Base-by-base conservation (phyloP, 2,113 vertebrate genomes). In the Procapra przewalskii region DNA sequence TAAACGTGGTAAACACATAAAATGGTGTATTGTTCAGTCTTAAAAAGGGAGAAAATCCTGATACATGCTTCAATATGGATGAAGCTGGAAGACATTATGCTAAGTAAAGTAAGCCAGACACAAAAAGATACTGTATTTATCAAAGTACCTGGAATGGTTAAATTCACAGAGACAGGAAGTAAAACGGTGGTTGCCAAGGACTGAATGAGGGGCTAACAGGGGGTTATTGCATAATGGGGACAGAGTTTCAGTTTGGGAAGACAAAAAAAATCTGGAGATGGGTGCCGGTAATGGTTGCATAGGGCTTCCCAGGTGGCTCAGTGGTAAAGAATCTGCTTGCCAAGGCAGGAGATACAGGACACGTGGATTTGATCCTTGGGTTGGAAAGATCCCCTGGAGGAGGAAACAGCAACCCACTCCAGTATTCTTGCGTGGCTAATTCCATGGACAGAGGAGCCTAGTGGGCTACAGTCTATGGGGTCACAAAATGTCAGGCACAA, bases 11-110 rank as follows among this genome's bases (percentile, higher is more conserved):
- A 3, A 7, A 10, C 3, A 15, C 7, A 27, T 29, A 15, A 9
- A 3, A 40, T 12, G 7, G 50, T 17, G 12, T 21, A 17, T 60
- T 23, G 29, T 50, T 50, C 43, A 79, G 82, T 36, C 57, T 88
- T 82, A 8, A 36, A 60, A 48, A 3, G 62, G 88, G 43, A 67
- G 86, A 89, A 67, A 33, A 31, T 67, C 52, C 62, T 86, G 52
- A 15, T 23, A 31, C 29, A 14, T 2, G 43, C 29, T 40, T 19
- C 5, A 1, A 7, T 5, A 21, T 21, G 31, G n/a, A 2, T 50
- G 55, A 52, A 29, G 25, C 55, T 16, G 19, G 89, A 71, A 59
- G 67, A 45, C 33, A 29, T 45, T 8, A 33, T 5, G 80, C 75
- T 67, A 7, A 48, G 57, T 50, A 48, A 54, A 59, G n/a, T 21